phyloP scores from a whole-genome alignment of 1,140 invertebrate species.

The Papilio machaon region DNA sequence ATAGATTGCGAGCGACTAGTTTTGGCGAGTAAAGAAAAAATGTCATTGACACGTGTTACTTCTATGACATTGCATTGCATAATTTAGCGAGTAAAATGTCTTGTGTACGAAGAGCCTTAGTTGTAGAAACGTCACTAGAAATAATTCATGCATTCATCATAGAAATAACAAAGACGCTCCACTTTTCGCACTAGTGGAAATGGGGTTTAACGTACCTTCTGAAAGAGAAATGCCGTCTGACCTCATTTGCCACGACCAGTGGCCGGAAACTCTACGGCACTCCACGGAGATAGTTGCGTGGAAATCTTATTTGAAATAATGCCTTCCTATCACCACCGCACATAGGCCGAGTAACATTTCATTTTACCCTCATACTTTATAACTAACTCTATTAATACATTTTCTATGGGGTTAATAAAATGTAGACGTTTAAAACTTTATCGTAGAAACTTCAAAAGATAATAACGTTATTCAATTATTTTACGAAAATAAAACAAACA shows the following conservation, averaged over 20 bases:
- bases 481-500: too few species aligned
- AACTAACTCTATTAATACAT: not conserved
- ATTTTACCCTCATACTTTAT: conserved; percentile 2
- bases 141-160: not conserved
- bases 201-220: not conserved
- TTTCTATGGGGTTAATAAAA: not conserved
- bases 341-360: not conserved
- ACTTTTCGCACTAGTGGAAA: not conserved
- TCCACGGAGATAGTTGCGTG: conserved; percentile 29
- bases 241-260: conserved; percentile 32
- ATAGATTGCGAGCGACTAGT: too few species aligned
- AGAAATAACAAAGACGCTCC: not conserved
- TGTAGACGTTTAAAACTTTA: not conserved
- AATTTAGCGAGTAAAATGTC: too few species aligned
- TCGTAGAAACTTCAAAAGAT: not conserved
- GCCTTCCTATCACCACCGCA: not conserved
- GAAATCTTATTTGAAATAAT: conserved; percentile 34
- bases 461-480: not conserved
- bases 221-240: conserved; percentile 41
- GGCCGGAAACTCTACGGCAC: conserved; percentile 30
- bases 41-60: too few species aligned
- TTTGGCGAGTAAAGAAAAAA: too few species aligned
- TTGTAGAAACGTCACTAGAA: not conserved
- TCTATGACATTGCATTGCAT: too few species aligned
- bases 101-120: too few species aligned